These are phyloP conservation scores for Ischnus inquisitorius DNA, from an alignment of 2,888 invertebrate species.

Conservation along the genomic window DNA sequence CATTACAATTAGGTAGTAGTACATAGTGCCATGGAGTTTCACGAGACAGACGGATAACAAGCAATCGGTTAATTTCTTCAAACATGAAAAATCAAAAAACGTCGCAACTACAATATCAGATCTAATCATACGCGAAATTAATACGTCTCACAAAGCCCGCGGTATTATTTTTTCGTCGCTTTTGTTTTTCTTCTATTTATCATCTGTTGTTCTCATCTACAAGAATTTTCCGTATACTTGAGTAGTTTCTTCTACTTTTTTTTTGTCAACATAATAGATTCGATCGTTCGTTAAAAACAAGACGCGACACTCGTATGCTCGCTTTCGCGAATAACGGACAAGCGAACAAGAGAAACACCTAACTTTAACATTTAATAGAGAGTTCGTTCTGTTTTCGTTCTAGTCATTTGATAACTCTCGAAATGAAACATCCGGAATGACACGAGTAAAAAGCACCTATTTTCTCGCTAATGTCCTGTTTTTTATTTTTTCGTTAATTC, in stretches of 20 bases:
- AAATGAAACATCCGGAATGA: slow-evolving; percentile 64
- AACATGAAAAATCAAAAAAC: slow-evolving; percentile 38
- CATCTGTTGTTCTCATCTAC: no score
- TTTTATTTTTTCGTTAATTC: neutral
- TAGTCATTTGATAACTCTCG: slow-evolving; percentile 43
- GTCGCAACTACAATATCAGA: slow-evolving; percentile 56
- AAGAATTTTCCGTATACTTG: neutral
- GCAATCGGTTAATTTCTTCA: slow-evolving; percentile 45
- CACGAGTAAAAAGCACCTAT: slow-evolving; percentile 48
- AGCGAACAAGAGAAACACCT: slow-evolving; percentile 46
- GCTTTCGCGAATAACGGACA: slow-evolving; percentile 38
- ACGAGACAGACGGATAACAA: slow-evolving; percentile 43
- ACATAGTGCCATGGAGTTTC: slow-evolving; percentile 67
- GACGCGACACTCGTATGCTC: slow-evolving; percentile 3
- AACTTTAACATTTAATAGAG: slow-evolving; percentile 62
- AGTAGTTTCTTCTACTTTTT: slow-evolving; percentile 5
- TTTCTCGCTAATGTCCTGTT: neutral
- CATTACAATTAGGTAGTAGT: slow-evolving; percentile 60
- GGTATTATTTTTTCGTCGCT: neutral
- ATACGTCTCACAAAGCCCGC: slow-evolving; percentile 29
- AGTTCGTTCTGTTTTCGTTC: slow-evolving; percentile 45
- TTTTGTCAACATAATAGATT: slow-evolving; percentile 30
- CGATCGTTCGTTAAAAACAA: slow-evolving; percentile 32
- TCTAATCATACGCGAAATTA: slow-evolving; percentile 51
- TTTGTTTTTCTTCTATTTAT: neutral